A percentile compares a stretch with the other conserved stretches of the same genome.
Conservation (phyloP, 2,888 invertebrate species). For the Yponomeuta cagnagella region DNA sequence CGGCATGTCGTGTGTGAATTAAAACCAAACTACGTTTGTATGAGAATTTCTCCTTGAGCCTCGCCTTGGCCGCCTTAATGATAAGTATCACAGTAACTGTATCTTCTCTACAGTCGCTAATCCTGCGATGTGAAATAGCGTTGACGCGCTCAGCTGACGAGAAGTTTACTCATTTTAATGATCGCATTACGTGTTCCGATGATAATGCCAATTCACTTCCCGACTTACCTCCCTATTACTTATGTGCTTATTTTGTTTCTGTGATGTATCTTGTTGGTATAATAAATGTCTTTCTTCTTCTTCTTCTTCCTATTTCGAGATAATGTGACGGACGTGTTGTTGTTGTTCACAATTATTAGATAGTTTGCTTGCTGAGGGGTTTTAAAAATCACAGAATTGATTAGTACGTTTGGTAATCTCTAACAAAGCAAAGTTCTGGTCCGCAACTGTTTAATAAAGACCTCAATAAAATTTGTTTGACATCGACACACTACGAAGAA, state of each 20-base stretch:
- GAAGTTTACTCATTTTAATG: constrained; percentile 14
- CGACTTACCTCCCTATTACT: not conserved
- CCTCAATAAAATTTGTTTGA: too few species aligned
- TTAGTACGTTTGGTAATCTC: too few species aligned
- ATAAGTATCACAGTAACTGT: not conserved
- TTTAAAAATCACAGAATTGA: not conserved
- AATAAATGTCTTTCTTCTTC: too few species aligned
- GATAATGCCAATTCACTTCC: constrained; percentile 7
- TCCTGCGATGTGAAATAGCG: constrained; percentile 17
- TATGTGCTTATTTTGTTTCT: too few species aligned
- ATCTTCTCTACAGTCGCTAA: constrained; percentile 12
- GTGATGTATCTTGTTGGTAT: too few species aligned
- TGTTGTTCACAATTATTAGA: not conserved
- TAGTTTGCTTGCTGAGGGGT: not conserved
- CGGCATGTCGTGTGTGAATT: too few species aligned
- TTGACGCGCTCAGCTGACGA: constrained; percentile 13
- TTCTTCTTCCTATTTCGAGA: not conserved
- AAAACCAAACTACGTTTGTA: too few species aligned
- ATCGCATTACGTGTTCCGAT: constrained; percentile 5
- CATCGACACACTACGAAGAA: too few species aligned
- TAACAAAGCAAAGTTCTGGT: too few species aligned
- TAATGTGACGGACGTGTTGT: not conserved
- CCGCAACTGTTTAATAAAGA: too few species aligned
- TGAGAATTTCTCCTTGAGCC: too few species aligned
- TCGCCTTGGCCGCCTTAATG: too few species aligned